Base-by-base conservation (phyloP, 2,888 invertebrate genomes). In the Pseudococcus longispinus region DNA sequence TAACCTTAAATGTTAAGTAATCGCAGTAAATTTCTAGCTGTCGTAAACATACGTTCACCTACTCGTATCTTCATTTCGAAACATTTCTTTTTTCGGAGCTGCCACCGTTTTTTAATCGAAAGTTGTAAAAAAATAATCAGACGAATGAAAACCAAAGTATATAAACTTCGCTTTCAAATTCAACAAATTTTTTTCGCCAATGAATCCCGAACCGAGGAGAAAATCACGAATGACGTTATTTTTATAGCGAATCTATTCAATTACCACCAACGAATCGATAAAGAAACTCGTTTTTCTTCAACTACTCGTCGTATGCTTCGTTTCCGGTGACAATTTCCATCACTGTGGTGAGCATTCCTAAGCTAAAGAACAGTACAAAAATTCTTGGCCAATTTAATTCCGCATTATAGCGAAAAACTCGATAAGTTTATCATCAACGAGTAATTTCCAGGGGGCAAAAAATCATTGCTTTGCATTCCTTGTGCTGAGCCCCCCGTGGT, bases 151-250 rank as follows among this genome's bases (percentile, higher is more conserved):
- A 23, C 23, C 60, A 60, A 60, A 60, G 23, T 23, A 9, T 37
- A 37, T 37, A 23, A 60, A 60, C 60, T 60, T 60, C 60, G 60
- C 60, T 60, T 60, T 60, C 60, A 60, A 60, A 60, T 60, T 60
- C 60, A 23, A 60, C 11, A 60, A 60, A 2, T 60, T 60, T 60
- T 60, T 60, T 60, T 55, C 55, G 6, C n/a, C 6, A n/a, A 13
- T 8, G n/a, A 55, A 55, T 55, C 8, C n/a, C 2, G n/a, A 55
- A 13, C 6, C n/a, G 55, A 6, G 55, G n/a, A 55, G n/a, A 55
- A 55, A 55, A 55, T 55, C 55, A n/a, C 5, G 23, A 60, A 60
- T 60, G 60, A 23, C 23, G 60, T 23, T 55, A 55, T 55, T 60
- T 60, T 15, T 20, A 60, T 60, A 23, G 23, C 13, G 23, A 60